phyloP scores from a whole-genome alignment of 2,888 invertebrate genomes.

The Atherix ibis region DNA sequence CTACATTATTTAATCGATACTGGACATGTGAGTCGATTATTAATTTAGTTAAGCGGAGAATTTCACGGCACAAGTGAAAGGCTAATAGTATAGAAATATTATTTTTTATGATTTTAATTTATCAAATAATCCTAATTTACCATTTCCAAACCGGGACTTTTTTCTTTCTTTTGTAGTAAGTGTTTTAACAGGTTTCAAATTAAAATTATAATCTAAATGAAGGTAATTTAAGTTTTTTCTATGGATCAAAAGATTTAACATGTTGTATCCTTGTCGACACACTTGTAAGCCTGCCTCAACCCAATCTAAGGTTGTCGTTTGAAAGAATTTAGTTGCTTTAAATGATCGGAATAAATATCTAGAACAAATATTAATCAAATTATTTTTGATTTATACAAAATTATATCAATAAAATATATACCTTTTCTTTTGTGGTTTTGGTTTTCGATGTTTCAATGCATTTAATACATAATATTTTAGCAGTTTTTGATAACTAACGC shows the following conservation, averaged over 20 bases:
- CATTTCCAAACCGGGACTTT: slow-evolving; percentile 93
- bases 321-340: slow-evolving; percentile 99
- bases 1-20: slow-evolving; percentile 96
- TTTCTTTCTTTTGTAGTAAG: slow-evolving; percentile 98
- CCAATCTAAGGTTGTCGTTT: slow-evolving; percentile 98
- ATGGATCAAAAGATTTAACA: slow-evolving; percentile 97
- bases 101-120: too few species aligned
- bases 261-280: slow-evolving; percentile 98
- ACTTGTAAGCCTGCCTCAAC: slow-evolving; percentile 98
- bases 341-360: slow-evolving; percentile 95
- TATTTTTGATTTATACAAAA: slow-evolving; percentile 1
- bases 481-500: slow-evolving; percentile 97
- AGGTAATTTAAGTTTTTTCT: slow-evolving; percentile 98
- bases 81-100: slow-evolving; percentile 55
- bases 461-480: slow-evolving; percentile 97
- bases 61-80: slow-evolving; percentile 98
- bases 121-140: slow-evolving; percentile 31
- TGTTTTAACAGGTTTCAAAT: slow-evolving; percentile 98
- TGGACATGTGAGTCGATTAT: slow-evolving; percentile 99
- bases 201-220: slow-evolving; percentile 99
- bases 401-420: slow-evolving; percentile 18
- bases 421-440: slow-evolving; percentile 97
- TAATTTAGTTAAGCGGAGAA: slow-evolving; percentile 91
- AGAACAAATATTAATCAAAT: not conserved
- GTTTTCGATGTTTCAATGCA: slow-evolving; percentile 90